Conservation (phyloP, 2,113 vertebrate genomes). For the Perca fluviatilis region DNA sequence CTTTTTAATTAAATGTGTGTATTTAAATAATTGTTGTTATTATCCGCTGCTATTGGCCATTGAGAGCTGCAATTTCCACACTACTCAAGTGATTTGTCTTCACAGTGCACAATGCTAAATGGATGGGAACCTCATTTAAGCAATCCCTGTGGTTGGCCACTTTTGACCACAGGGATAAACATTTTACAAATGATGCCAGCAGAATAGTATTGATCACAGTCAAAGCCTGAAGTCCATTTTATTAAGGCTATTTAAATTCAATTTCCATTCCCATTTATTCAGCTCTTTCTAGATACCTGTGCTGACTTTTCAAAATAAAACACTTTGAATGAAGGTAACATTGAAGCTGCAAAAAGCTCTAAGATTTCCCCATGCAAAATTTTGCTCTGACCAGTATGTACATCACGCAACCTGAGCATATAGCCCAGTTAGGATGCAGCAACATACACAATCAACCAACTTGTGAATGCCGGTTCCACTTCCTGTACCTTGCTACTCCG, state of each 20-base stretch:
- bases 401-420: no score
- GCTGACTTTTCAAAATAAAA: conserved; percentile 8
- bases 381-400: neutral
- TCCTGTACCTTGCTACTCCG: neutral
- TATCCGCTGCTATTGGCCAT: neutral
- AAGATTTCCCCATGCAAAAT: neutral
- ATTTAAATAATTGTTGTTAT: neutral
- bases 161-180: neutral
- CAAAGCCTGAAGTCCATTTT: no score
- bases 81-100: neutral
- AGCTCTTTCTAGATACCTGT: neutral
- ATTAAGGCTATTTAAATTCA: no score
- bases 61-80: neutral
- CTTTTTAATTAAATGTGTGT: neutral
- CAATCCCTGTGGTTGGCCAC: neutral
- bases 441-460: neutral
- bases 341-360: neutral
- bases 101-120: neutral
- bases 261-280: neutral
- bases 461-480: neutral
- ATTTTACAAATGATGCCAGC: neutral
- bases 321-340: neutral
- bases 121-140: neutral
- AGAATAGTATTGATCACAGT: neutral
- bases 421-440: neutral